phyloP scores from a whole-genome alignment of 2,888 invertebrate genomes.

The Tipula vernalis region DNA sequence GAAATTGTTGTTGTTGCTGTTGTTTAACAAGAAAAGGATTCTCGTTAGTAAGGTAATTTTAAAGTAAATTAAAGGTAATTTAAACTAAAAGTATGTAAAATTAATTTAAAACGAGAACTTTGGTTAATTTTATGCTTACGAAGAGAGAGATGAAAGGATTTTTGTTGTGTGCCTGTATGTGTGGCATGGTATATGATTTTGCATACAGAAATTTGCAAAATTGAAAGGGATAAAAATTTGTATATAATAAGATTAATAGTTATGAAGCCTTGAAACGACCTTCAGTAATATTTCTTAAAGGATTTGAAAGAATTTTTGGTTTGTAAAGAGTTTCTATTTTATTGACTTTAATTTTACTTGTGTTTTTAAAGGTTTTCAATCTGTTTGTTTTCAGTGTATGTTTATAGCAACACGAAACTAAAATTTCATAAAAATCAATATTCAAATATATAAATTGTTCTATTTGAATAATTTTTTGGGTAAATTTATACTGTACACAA shows the following conservation, averaged over 20 bases:
- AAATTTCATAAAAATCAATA: neutral
- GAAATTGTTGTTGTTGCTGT: neutral
- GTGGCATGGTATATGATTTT: neutral
- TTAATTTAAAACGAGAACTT: neutral
- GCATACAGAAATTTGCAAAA: neutral
- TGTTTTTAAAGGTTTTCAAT: neutral
- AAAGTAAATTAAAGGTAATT: neutral
- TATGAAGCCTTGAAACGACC: neutral
- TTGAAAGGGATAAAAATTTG: neutral
- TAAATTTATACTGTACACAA: no score
- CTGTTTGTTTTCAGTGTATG: neutral
- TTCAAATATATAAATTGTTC: neutral
- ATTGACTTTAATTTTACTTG: neutral
- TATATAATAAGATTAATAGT: neutral
- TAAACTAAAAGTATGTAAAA: neutral
- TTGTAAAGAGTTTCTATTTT: neutral
- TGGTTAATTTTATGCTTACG: neutral
- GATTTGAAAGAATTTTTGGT: neutral
- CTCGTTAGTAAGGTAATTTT: slow-evolving; percentile 4
- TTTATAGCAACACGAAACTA: neutral
- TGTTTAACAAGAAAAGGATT: neutral
- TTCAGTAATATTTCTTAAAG: neutral
- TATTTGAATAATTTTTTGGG: neutral
- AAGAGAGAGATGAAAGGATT: neutral
- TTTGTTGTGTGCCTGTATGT: neutral